Evolutionary conservation across 2,797 vertebrate species (phyloP).

Genomic region (Esox masquinongy): DNA sequence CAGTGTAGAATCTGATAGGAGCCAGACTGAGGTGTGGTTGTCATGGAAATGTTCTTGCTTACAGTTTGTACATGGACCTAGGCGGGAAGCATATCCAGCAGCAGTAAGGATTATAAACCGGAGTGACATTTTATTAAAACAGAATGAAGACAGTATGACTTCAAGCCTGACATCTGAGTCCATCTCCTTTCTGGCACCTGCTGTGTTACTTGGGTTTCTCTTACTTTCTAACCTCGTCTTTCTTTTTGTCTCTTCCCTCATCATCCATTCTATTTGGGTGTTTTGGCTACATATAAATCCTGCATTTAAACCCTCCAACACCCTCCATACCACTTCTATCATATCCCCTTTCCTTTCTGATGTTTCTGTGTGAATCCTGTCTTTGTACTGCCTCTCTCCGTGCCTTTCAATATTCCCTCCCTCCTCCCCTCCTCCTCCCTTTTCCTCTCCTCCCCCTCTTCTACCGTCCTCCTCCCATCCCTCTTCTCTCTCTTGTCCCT

Average conservation of each 20-base stretch:
- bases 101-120: slow-evolving; percentile 4
- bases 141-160: not conserved
- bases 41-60: too few species aligned
- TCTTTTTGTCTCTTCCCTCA: slow-evolving; percentile 21
- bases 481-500: slow-evolving; percentile 19
- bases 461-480: not conserved
- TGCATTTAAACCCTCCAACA: not conserved
- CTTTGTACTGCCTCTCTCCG: not conserved
- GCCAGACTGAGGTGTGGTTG: too few species aligned
- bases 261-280: slow-evolving; percentile 13
- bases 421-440: not conserved
- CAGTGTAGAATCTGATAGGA: too few species aligned
- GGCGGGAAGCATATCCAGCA: not conserved
- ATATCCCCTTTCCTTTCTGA: slow-evolving; percentile 11
- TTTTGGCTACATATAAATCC: slow-evolving; percentile 12
- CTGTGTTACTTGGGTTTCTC: slow-evolving; percentile 26
- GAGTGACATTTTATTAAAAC: slow-evolving; percentile 11
- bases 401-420: slow-evolving; percentile 14
- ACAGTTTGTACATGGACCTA: not conserved
- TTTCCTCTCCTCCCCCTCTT: not conserved
- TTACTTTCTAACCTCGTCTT: slow-evolving; percentile 5
- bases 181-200: slow-evolving; percentile 58
- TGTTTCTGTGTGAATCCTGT: slow-evolving; percentile 16
- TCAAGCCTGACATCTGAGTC: slow-evolving; percentile 55
- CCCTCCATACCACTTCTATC: not conserved